Evolutionary conservation across 2,888 invertebrate genomes (phyloP).

Genomic region (Holacanthella duospinosa): DNA sequence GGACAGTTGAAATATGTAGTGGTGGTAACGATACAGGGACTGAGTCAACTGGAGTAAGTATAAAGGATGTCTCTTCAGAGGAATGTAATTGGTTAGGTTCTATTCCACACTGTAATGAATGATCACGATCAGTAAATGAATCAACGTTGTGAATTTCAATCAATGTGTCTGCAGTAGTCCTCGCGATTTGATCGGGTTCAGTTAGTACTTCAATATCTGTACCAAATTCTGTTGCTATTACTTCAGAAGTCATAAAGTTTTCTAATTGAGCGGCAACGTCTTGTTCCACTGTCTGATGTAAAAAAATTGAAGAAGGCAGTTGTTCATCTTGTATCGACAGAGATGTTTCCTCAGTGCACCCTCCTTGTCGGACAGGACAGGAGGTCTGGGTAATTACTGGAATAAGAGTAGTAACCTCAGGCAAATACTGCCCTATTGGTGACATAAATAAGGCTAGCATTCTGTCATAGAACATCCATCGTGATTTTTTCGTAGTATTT

Average conservation of each 20-base stretch:
- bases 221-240: neutral
- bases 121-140: neutral
- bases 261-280: neutral
- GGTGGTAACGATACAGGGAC: neutral
- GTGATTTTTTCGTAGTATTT: neutral
- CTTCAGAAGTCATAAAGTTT: neutral
- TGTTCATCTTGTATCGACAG: neutral
- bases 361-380: neutral
- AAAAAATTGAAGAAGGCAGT: neutral
- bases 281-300: neutral
- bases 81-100: neutral
- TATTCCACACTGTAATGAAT: neutral
- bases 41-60: neutral
- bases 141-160: neutral
- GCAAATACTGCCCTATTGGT: neutral
- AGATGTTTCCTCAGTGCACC: neutral
- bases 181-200: neutral
- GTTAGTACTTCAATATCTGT: neutral
- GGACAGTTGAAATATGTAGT: neutral
- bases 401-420: neutral
- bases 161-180: neutral
- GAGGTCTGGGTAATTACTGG: neutral
- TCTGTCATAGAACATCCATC: neutral
- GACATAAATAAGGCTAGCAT: neutral
- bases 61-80: neutral